Evolutionary conservation across 2,888 invertebrate species (phyloP).

Genomic region (Gibbula magus): DNA sequence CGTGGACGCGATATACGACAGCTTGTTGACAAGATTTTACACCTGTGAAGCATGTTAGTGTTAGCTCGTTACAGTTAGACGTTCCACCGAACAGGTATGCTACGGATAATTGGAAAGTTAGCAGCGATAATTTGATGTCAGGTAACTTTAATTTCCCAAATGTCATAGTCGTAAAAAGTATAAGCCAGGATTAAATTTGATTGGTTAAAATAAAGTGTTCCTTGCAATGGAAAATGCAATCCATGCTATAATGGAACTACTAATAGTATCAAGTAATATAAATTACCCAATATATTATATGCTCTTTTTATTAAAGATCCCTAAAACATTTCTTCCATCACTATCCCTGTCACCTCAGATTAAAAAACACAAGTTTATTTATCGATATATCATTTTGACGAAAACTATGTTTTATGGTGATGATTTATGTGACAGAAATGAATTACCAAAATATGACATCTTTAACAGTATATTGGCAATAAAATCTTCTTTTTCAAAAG

Average conservation of each 20-base stretch:
- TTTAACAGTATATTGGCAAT: too few species aligned
- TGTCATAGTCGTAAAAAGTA: neutral
- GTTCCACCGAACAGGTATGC: neutral
- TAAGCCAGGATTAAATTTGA: neutral
- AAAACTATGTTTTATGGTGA: too few species aligned
- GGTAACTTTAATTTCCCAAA: neutral
- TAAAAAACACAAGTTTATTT: neutral
- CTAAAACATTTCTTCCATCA: neutral
- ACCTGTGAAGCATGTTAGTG: constrained; percentile 3
- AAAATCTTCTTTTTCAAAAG: too few species aligned
- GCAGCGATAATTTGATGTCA: neutral
- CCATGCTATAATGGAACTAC: neutral
- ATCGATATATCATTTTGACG: too few species aligned
- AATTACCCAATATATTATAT: neutral
- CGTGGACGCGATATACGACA: neutral
- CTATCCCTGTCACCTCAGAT: neutral
- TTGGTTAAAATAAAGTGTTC: neutral
- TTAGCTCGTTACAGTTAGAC: neutral
- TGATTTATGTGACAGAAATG: too few species aligned
- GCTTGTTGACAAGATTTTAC: constrained; percentile 10
- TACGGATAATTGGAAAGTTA: neutral
- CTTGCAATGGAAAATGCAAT: neutral
- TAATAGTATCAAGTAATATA: neutral
- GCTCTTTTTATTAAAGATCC: neutral
- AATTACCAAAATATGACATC: too few species aligned